Conservation (phyloP, 1,140 invertebrate species). For the Brachionus angularis region DNA sequence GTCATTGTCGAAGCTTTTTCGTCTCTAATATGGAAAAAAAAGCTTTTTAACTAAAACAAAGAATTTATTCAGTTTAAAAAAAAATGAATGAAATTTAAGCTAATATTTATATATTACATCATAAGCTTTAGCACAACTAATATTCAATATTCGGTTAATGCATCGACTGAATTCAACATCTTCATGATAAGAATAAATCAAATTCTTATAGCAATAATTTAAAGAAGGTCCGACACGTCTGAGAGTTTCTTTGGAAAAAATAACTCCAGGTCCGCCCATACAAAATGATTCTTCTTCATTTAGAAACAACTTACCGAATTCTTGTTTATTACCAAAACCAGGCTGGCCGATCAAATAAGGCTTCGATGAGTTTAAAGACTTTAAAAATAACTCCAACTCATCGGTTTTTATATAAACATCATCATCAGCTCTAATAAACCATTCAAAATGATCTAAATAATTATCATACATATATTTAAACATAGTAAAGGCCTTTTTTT, state of each 20-base stretch:
- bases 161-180: slow-evolving; percentile 96
- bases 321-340: slow-evolving; percentile 69
- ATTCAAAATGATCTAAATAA: slow-evolving; percentile 83
- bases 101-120: too few species aligned
- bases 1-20: too few species aligned
- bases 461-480: slow-evolving; percentile 94
- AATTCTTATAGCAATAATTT: slow-evolving; percentile 72
- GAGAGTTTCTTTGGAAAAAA: slow-evolving; percentile 63
- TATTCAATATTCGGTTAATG: slow-evolving; percentile 84
- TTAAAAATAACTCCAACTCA: slow-evolving; percentile 73
- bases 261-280: slow-evolving; percentile 95
- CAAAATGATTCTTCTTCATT: slow-evolving; percentile 95
- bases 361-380: slow-evolving; percentile 71
- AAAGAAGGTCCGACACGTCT: slow-evolving; percentile 63
- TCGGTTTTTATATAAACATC: slow-evolving; percentile 89
- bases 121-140: slow-evolving; percentile 96
- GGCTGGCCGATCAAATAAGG: slow-evolving; percentile 56
- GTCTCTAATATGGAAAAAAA: too few species aligned
- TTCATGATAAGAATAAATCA: slow-evolving; percentile 95
- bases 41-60: too few species aligned
- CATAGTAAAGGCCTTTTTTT: slow-evolving; percentile 98
- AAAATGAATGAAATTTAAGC: too few species aligned
- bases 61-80: too few species aligned
- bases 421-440: slow-evolving; percentile 95
- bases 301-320: slow-evolving; percentile 82